Base-by-base conservation (phyloP, 2,888 invertebrate genomes). In the Microplitis deprimator region DNA sequence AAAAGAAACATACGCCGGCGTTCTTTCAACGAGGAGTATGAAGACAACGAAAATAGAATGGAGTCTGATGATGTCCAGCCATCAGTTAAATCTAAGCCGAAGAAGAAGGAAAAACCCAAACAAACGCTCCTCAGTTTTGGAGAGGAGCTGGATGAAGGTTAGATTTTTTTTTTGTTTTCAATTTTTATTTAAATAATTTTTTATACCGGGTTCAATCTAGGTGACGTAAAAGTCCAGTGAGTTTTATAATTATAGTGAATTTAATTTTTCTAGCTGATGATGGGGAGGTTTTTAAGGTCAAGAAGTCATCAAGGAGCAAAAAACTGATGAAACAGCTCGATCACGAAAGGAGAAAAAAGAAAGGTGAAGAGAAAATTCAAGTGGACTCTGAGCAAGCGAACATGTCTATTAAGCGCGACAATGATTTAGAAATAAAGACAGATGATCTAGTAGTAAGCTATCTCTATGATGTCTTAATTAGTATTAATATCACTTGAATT, bases 291-390 rank as follows among this genome's bases (percentile, higher is more conserved):
- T 98, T 98, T 90, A 96, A 97, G 92, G 96, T 98, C 72, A 97
- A 97, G 90, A 98, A 98, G 90, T 97, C 98, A 7, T 96, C 96
- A 7, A 96, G 97, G 87, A 97, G 97, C 90, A 96, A 97, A 90
- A 94, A 95, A 89, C 92, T 97, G 75, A 95, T 96, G 91, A 95
- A 95, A 88, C 94, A 95, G 88, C 91, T 95, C 86, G 96, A 96
- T 87, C 95, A 94, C 89, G 96, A 96, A 88, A 93, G 94, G 76
- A 92, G 91, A 83, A 92, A 92, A 87, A 91, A 91, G 87, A 92
- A 92, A 89, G 89, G 89, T 86, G 92, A 92, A 88, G 89, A 89
- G 77, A 89, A 89, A 89, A 86, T 88, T 85, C 89, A 89, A 85
- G 84, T 85, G 85, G 89, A 89, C 84, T 85, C 85, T 85, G 89